Evolutionary conservation across 2,888 invertebrate genomes (phyloP).

Genomic region (Heliconius erato): DNA sequence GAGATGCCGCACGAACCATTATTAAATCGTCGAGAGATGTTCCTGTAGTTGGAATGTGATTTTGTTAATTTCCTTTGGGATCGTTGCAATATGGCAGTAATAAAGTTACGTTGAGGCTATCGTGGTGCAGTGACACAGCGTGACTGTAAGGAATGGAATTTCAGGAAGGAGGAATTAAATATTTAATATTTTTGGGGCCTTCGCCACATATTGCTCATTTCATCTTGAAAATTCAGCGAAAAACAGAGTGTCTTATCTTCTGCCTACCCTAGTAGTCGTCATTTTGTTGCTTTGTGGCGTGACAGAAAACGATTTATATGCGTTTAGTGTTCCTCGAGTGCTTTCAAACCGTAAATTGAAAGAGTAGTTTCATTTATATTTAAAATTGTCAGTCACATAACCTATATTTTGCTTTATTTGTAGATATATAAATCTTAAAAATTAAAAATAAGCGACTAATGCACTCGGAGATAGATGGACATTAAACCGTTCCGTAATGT

Average conservation of each 20-base stretch:
- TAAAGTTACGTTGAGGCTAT: not conserved
- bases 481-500: too few relatives aligned
- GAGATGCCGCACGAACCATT: conserved; percentile 11
- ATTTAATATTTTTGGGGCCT: not conserved
- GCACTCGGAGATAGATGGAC: too few relatives aligned
- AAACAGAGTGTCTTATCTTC: not conserved
- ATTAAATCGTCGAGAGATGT: conserved; percentile 13
- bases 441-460: too few relatives aligned
- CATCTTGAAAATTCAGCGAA: not conserved
- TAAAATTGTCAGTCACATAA: not conserved
- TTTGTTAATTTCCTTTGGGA: conserved; percentile 38
- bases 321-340: conserved; percentile 7
- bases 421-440: not conserved
- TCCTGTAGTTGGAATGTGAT: conserved; percentile 10
- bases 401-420: not conserved
- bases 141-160: not conserved
- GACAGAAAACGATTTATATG: conserved; percentile 7
- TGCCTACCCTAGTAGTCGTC: not conserved
- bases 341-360: conserved; percentile 15
- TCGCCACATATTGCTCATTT: not conserved
- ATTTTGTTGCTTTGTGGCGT: not conserved
- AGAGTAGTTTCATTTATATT: conserved; percentile 3
- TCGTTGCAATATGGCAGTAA: not conserved
- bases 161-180: not conserved
- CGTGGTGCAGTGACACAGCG: not conserved